phyloP scores from a whole-genome alignment of 2,888 invertebrate species.

The Nematopogon swammerdamellus region DNA sequence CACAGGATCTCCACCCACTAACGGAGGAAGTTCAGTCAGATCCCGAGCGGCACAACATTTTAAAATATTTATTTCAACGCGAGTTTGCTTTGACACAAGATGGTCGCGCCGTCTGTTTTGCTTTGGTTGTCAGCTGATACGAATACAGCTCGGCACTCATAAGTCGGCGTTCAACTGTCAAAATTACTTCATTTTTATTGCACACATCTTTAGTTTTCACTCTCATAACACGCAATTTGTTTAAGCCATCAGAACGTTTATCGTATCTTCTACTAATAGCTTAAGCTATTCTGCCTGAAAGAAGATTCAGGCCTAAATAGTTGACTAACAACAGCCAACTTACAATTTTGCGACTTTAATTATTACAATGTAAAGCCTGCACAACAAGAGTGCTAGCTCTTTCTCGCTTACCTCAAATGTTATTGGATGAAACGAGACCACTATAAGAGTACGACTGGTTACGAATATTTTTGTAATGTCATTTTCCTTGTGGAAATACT shows the following conservation, averaged over 20 bases:
- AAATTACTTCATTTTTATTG: neutral
- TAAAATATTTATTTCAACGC: constrained; percentile 54
- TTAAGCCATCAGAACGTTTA: too few relatives aligned
- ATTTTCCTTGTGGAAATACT: neutral
- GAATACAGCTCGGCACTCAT: constrained; percentile 15
- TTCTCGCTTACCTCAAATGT: neutral
- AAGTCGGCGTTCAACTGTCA: neutral
- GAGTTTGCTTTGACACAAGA: constrained; percentile 58
- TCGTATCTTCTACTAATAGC: too few relatives aligned
- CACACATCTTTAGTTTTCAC: too few relatives aligned
- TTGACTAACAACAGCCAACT: neutral
- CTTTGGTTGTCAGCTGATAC: constrained; percentile 60
- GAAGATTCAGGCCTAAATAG: too few relatives aligned
- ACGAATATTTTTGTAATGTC: neutral
- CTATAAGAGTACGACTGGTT: neutral
- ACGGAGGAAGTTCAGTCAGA: neutral
- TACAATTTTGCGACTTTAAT: neutral
- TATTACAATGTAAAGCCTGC: neutral
- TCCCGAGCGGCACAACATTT: constrained; percentile 34
- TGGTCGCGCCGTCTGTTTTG: constrained; percentile 60
- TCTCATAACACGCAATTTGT: too few relatives aligned
- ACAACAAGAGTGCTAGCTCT: neutral
- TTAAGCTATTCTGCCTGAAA: too few relatives aligned
- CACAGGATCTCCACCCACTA: neutral
- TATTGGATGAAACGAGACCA: neutral